phyloP scores from a whole-genome alignment of 2,113 vertebrate species.

The Butorides virescens region DNA sequence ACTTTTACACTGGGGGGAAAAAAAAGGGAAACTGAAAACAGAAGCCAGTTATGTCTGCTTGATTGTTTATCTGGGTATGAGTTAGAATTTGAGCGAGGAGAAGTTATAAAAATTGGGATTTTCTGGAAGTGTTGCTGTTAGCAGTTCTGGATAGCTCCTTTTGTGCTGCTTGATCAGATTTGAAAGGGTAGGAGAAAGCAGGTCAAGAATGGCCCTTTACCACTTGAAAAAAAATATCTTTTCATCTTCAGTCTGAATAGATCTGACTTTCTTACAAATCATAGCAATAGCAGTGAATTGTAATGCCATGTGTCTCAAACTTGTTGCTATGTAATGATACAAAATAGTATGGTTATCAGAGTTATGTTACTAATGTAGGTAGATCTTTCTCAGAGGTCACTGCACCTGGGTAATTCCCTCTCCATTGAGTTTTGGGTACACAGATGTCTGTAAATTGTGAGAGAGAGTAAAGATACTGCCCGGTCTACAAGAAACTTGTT shows the following conservation, averaged over 20 bases:
- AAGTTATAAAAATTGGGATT: background rate
- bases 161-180: background rate
- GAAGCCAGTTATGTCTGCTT: background rate
- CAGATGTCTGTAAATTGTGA: background rate
- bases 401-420: background rate
- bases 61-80: background rate
- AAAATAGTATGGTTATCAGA: background rate
- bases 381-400: background rate
- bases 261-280: background rate
- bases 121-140: background rate
- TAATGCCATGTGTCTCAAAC: background rate
- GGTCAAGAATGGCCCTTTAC: background rate
- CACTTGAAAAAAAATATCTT: background rate
- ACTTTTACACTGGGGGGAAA: accelerated
- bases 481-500: background rate
- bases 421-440: background rate
- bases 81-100: background rate
- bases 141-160: background rate
- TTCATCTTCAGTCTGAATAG: background rate
- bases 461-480: background rate
- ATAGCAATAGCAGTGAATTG: background rate
- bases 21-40: background rate
- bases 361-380: background rate
- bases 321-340: background rate
- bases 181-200: background rate